phyloP scores from a whole-genome alignment of 2,888 invertebrate genomes.

The Ormyrus nitidulus region DNA sequence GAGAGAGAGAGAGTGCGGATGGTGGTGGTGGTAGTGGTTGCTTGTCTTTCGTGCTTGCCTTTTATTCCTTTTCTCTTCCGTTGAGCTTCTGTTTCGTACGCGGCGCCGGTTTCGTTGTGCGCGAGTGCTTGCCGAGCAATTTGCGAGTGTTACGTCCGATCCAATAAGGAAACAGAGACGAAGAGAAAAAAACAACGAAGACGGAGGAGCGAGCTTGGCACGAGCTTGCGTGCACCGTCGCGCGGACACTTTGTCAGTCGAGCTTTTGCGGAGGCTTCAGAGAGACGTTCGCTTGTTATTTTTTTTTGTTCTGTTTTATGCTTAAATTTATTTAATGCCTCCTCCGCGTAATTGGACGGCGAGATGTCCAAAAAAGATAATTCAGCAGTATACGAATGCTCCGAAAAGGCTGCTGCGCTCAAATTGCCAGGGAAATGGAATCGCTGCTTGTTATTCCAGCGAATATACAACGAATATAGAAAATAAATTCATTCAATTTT shows the following conservation, averaged over 20 bases:
- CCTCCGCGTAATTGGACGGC: too few species aligned
- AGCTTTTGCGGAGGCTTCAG: neutral
- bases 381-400: too few species aligned
- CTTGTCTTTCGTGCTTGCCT: conserved; percentile 27
- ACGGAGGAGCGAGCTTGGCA: conserved; percentile 36
- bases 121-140: conserved; percentile 48
- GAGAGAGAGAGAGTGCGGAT: conserved; percentile 56
- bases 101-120: conserved; percentile 11
- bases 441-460: too few species aligned
- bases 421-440: too few species aligned
- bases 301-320: too few species aligned
- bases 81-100: neutral
- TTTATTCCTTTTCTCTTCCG: neutral
- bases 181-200: conserved; percentile 50
- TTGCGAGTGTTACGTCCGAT: conserved; percentile 49
- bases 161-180: conserved; percentile 56
- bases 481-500: neutral
- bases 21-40: conserved; percentile 18
- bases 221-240: conserved; percentile 15
- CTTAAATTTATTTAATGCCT: too few species aligned
- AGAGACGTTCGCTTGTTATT: too few species aligned
- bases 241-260: conserved; percentile 38
- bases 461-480: too few species aligned
- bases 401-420: neutral
- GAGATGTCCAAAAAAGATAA: neutral